Base-by-base conservation (phyloP, 2,797 vertebrate species). In the Rhodeus uyekii region DNA sequence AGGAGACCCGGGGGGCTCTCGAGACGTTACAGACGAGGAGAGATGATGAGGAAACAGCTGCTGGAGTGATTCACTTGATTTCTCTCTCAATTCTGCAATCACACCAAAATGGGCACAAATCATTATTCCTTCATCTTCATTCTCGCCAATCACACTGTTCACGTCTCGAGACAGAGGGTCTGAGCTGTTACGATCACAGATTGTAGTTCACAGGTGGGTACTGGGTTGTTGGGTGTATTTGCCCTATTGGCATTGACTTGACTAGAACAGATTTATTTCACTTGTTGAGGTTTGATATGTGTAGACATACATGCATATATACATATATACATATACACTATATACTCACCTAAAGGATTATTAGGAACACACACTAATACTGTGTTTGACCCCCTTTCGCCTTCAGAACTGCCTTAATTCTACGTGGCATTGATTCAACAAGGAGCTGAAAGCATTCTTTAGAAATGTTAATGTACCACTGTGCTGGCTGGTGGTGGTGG, bases 11-110 rank as follows among this genome's bases (percentile, higher is more conserved):
- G 8, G 44, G 63, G 81, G 76, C 76, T 50, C 65, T 79, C 18
- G 12, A 58, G 34, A 64, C 44, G 61, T 73, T 63, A 44, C 42
- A 71, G 83, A 78, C 19, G 76, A 39, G 29, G 12, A 69, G 61
- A 53, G 68, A 60, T 73, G 78, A 80, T 80, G 77, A 63, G 55
- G 27, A 80, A 68, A 84, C 82, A 80, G 77, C 60, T 79, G 77
- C 77, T 67, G 24, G 44, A 29, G 60, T 67, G 75, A 83, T 83
- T 42, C 61, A 44, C 58, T 38, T 50, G 60, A 79, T 84, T 84
- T 75, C 46, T 58, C 73, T 24, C 46, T 75, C 76, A 42, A 73
- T 67, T 79, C 55, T 71, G 61, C 76, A 77, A 79, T 64, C 82
- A 74, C 22, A 19, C 50, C 38, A 48, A 27, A 84, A 80, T 46